phyloP scores from a whole-genome alignment of 2,888 invertebrate genomes.

The Zygothrica quintamaculata region DNA sequence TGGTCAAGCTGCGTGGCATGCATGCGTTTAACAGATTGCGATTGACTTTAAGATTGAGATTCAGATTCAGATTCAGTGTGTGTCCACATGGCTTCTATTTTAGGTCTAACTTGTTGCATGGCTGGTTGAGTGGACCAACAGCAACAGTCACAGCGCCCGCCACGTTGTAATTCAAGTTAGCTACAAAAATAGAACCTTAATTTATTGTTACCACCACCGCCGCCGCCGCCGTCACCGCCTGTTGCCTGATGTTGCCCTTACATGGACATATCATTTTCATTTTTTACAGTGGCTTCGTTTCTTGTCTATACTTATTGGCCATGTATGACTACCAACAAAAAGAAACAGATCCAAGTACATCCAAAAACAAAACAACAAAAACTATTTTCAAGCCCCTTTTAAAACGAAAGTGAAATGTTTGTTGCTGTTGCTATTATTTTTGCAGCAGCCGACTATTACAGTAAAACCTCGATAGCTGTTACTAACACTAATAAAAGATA shows the following conservation, averaged over 20 bases:
- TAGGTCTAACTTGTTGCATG: slow-evolving; percentile 76
- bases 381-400: slow-evolving; percentile 47
- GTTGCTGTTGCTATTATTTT: slow-evolving; percentile 19
- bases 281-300: slow-evolving; percentile 55
- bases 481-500: too few relatives aligned
- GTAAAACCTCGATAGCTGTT: slow-evolving; percentile 19
- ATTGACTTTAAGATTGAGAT: slow-evolving; percentile 30
- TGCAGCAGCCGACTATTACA: slow-evolving; percentile 53
- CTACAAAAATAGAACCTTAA: slow-evolving; percentile 80
- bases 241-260: slow-evolving; percentile 58
- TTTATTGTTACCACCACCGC: slow-evolving; percentile 74
- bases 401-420: slow-evolving; percentile 74
- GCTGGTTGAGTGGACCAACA: slow-evolving; percentile 42
- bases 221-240: too few relatives aligned
- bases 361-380: slow-evolving; percentile 18
- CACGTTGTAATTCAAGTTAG: slow-evolving; percentile 71
- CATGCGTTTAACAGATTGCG: slow-evolving; percentile 20
- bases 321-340: slow-evolving; percentile 15
- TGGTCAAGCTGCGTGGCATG: slow-evolving; percentile 51
- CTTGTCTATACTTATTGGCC: slow-evolving; percentile 41
- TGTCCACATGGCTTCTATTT: slow-evolving; percentile 66
- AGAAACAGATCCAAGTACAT: slow-evolving; percentile 5
- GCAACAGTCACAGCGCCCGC: slow-evolving; percentile 9
- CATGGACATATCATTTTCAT: slow-evolving; percentile 77
- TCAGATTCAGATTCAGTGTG: slow-evolving; percentile 21